Evolutionary conservation across 2,113 vertebrate genomes (phyloP).

Genomic region (Narcine bancroftii): DNA sequence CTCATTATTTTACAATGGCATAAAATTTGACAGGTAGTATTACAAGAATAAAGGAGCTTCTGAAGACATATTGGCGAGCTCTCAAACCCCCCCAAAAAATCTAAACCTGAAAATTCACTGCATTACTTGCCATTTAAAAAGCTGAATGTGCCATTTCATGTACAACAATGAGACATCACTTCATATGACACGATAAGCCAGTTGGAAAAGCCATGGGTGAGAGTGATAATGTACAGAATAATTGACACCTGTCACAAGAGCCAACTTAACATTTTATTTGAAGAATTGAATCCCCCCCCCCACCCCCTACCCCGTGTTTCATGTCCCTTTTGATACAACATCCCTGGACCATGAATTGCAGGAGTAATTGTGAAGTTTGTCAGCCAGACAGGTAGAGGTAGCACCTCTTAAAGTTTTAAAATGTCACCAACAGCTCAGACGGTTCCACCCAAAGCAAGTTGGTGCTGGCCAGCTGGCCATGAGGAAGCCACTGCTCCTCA

Average conservation of each 20-base stretch:
- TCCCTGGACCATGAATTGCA: not conserved
- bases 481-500: not conserved
- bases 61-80: not conserved
- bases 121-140: slow-evolving; percentile 28
- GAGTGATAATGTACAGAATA: not conserved
- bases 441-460: not conserved
- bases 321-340: not conserved
- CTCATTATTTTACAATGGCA: not conserved
- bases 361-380: not conserved
- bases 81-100: slow-evolving; percentile 1
- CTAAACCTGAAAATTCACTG: not conserved
- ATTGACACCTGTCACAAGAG: not conserved
- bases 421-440: not conserved
- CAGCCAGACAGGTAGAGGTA: not conserved
- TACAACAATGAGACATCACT: not conserved
- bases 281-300: not conserved
- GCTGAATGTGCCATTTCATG: slow-evolving; percentile 8
- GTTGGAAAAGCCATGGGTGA: not conserved
- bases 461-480: not conserved
- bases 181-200: not conserved
- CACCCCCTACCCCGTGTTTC: too few relatives aligned
- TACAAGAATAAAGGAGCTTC: not conserved
- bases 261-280: not conserved
- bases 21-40: not conserved
- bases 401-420: not conserved